Conservation (phyloP, 1,140 invertebrate genomes). For the Ceratitis capitata region DNA sequence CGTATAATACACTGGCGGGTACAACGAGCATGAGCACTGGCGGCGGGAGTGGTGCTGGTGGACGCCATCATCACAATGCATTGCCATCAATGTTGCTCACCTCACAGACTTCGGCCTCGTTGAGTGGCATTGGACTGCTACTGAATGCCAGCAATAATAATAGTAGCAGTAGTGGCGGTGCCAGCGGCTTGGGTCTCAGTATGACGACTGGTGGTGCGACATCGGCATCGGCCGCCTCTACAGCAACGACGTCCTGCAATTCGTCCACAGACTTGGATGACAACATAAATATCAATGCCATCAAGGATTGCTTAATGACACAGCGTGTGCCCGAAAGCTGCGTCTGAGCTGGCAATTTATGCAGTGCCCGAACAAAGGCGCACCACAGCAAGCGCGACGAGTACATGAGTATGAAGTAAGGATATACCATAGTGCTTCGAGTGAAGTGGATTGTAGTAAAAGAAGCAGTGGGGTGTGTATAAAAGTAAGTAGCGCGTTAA, state of each 20-base stretch:
- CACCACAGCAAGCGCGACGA: neutral
- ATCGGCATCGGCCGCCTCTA: constrained; percentile 47
- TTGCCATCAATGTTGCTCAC: constrained; percentile 43
- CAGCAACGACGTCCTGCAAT: constrained; percentile 60
- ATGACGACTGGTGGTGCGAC: constrained; percentile 17
- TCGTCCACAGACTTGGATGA: constrained; percentile 63
- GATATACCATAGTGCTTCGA: too few relatives aligned
- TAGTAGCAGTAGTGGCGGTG: constrained; percentile 49
- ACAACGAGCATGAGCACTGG: neutral
- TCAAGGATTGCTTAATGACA: constrained; percentile 64
- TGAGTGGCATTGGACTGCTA: constrained; percentile 47
- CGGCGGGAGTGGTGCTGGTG: neutral
- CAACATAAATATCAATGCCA: constrained; percentile 64
- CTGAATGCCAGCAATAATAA: constrained; percentile 28
- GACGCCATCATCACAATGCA: constrained; percentile 39
- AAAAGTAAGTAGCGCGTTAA: neutral
- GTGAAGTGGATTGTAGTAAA: neutral
- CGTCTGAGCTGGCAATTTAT: constrained; percentile 48
- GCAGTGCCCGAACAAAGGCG: neutral
- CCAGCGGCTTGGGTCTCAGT: neutral
- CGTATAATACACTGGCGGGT: constrained; percentile 39
- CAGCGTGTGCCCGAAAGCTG: constrained; percentile 63
- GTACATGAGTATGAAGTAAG: too few relatives aligned
- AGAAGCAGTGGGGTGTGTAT: constrained; percentile 9
- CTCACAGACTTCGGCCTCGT: constrained; percentile 47